These are phyloP conservation scores for Hyperoplus immaculatus DNA, from an alignment of 2,797 vertebrate species.

Conservation along the genomic window DNA sequence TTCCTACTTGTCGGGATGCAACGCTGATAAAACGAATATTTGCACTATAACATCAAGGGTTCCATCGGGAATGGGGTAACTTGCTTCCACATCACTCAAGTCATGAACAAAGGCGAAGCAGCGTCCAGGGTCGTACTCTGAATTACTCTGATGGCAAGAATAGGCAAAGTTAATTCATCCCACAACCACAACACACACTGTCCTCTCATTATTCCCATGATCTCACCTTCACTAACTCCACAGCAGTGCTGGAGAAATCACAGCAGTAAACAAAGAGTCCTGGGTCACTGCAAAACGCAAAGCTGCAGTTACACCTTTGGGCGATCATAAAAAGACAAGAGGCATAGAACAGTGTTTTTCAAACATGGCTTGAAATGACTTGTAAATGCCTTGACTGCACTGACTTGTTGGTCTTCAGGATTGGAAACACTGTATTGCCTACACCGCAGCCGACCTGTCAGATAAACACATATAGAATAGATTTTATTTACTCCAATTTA, in stretches of 20 bases:
- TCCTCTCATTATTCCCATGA: not conserved
- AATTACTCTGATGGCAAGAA: constrained; percentile 85
- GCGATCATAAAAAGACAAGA: not conserved
- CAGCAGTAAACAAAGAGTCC: constrained; percentile 96
- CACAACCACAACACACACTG: not conserved
- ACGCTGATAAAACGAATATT: constrained; percentile 96
- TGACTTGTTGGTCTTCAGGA: constrained; percentile 98
- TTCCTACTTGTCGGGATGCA: constrained; percentile 94
- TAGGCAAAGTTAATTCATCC: constrained; percentile 16
- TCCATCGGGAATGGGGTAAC: constrained; percentile 89
- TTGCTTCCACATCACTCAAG: constrained; percentile 87
- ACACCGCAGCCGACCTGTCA: constrained; percentile 96
- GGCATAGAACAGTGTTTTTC: not conserved
- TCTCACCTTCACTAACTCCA: constrained; percentile 95
- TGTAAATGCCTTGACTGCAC: constrained; percentile 51
- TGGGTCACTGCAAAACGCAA: constrained; percentile 88
- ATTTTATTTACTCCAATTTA: not conserved
- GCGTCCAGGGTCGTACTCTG: constrained; percentile 90
- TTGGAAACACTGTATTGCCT: constrained; percentile 98
- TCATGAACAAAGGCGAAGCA: constrained; percentile 96
- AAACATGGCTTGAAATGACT: not conserved
- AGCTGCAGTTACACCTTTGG: constrained; percentile 5
- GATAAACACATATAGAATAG: constrained; percentile 1
- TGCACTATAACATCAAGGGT: constrained; percentile 93
- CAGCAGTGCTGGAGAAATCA: constrained; percentile 94